Percentiles rank a stretch among this genome's conserved stretches.
phyloP scores from a whole-genome alignment of 2,888 invertebrate species.

The Nipponacmea schrenckii region DNA sequence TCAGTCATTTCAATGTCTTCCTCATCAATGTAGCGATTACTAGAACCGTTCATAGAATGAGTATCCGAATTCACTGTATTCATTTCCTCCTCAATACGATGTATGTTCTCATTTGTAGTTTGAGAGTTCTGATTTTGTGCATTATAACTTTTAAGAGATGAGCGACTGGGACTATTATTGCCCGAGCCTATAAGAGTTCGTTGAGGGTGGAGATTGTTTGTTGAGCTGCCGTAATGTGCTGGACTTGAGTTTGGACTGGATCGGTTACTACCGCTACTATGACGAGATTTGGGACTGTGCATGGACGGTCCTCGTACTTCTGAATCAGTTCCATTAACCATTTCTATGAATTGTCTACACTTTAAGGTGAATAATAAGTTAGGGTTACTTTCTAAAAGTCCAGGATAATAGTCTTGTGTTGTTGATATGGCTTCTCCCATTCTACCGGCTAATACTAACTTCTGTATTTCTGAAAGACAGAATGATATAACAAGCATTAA shows the following conservation, averaged over 20 bases:
- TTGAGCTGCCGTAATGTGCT: slow-evolving; percentile 47
- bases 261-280: slow-evolving; percentile 61
- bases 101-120: slow-evolving; percentile 24
- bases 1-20: slow-evolving; percentile 63
- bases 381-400: slow-evolving; percentile 88
- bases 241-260: slow-evolving; percentile 66
- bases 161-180: slow-evolving; percentile 55
- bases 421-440: slow-evolving; percentile 95
- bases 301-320: slow-evolving; percentile 73
- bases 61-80: slow-evolving; percentile 51
- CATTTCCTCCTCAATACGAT: slow-evolving; percentile 52
- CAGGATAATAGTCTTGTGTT: slow-evolving; percentile 89
- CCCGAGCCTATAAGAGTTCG: slow-evolving; percentile 37
- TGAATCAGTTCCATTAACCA: slow-evolving; percentile 76
- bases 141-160: slow-evolving; percentile 45
- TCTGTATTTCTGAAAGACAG: slow-evolving; percentile 82
- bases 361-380: slow-evolving; percentile 95
- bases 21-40: slow-evolving; percentile 43
- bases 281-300: slow-evolving; percentile 62
- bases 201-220: slow-evolving; percentile 22
- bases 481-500: too few relatives aligned
- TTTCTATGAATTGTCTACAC: slow-evolving; percentile 98
- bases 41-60: slow-evolving; percentile 49
- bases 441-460: slow-evolving; percentile 88
- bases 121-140: slow-evolving; percentile 29